Percentiles rank a stretch among this genome's conserved stretches.
These are phyloP conservation scores for Myiozetetes cayanensis DNA, from an alignment of 2,113 vertebrate genomes.

Conservation along the genomic window DNA sequence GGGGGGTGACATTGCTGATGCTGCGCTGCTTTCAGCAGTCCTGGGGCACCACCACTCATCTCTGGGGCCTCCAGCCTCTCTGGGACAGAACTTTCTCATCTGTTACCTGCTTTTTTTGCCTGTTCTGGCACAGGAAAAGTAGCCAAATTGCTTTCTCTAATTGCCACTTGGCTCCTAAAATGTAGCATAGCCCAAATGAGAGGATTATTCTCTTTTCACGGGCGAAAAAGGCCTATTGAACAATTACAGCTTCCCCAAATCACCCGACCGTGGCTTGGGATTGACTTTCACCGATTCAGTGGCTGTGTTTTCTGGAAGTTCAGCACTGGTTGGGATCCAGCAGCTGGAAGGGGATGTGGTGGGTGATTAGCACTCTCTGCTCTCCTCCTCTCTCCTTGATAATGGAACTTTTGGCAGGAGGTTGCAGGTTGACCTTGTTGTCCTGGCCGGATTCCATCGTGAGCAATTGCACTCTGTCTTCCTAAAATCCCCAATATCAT, in stretches of 20 bases:
- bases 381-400: neutral
- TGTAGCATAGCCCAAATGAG: neutral
- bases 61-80: neutral
- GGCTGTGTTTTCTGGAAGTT: neutral
- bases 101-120: neutral
- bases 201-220: neutral
- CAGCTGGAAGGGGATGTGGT: neutral
- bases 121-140: neutral
- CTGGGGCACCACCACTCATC: neutral
- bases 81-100: neutral
- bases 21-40: neutral
- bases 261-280: neutral
- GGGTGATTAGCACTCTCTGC: neutral
- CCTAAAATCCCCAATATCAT: neutral
- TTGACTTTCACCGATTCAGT: neutral
- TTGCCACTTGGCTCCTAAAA: constrained; percentile 17
- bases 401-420: constrained; percentile 42
- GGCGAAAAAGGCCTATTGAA: neutral
- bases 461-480: neutral
- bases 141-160: neutral
- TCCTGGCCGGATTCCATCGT: neutral
- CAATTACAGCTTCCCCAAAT: neutral
- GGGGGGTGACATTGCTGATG: rapidly evolving
- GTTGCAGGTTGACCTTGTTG: neutral
- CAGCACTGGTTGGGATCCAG: neutral